These are phyloP conservation scores for Hemichromis elongatus DNA, from an alignment of 2,113 vertebrate genomes.

Conservation along the genomic window DNA sequence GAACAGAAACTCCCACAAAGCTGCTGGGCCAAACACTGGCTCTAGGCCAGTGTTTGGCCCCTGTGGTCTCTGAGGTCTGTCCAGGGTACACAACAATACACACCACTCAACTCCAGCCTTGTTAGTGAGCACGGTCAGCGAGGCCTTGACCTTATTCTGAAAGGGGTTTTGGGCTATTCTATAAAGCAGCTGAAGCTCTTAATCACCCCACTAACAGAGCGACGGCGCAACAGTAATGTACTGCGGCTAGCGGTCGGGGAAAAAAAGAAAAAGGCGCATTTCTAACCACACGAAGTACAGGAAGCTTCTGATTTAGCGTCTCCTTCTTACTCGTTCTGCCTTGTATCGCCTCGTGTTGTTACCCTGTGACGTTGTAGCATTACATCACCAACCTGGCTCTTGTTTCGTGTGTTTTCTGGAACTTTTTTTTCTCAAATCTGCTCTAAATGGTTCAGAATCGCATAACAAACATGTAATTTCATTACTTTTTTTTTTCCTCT, in stretches of 20 bases:
- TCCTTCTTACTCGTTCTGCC: not conserved
- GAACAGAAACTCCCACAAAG: not conserved
- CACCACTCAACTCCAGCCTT: not conserved
- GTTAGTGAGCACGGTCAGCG: not conserved
- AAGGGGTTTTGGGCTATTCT: not conserved
- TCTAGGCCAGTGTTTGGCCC: not conserved
- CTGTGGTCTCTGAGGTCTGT: constrained; percentile 2
- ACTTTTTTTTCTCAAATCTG: not conserved
- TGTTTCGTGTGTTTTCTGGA: not conserved
- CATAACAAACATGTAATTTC: not conserved
- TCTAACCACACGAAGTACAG: not conserved
- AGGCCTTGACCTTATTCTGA: constrained; percentile 18
- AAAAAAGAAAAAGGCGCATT: not conserved
- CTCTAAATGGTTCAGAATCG: not conserved
- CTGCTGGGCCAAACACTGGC: not conserved
- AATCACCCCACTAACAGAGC: constrained; percentile 1
- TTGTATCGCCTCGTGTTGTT: fast-evolving
- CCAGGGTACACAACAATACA: not conserved
- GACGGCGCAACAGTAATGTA: not conserved
- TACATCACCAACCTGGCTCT: not conserved
- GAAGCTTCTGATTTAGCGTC: not conserved
- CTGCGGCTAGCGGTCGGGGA: not conserved
- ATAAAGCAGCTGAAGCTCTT: constrained; percentile 30
- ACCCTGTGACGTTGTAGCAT: not conserved
- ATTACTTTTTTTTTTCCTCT: not conserved